Evolutionary conservation across 2,113 vertebrate genomes (phyloP), one percentile per base, ranked within the genome.

Genomic region (Stigmatopora nigra): DNA sequence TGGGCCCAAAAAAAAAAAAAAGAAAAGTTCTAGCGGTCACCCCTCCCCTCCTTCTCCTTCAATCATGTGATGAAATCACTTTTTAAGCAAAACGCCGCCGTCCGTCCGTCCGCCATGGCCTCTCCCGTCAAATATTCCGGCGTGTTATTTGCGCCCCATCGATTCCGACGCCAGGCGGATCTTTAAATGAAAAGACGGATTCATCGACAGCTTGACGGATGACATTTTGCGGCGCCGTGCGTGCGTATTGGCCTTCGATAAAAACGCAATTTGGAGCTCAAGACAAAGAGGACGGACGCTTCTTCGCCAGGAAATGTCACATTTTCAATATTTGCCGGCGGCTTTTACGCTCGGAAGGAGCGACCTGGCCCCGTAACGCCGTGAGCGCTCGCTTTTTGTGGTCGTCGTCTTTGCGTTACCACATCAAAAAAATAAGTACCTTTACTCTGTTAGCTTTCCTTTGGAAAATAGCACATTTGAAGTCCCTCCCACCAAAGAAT

Each of bases 11-110:
- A n/a, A n/a, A n/a, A n/a, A n/a, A n/a, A n/a, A 83, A 86, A 88
- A 31, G 82, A 86, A 88, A 88, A 97, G 96, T 98, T 98, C 95
- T 95, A 97, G 93, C 82, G 68, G 80, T 78, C 83, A 77, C 79
- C 69, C 76, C 76, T 31, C 25, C 46, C 38, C 16, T 25, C 19
- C 4, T n/a, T n/a, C n/a, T n/a, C 31, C 13, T 36, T 52, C 63
- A 45, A 74, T 78, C 69, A 70, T 73, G 79, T 82, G 94, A 97
- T 98, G 93, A 97, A 98, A 97, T 95, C 78, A 86, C 91, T 90
- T 89, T 91, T 92, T 92, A 94, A 93, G 91, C 88, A 91, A 93
- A 93, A 89, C 71, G 69, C 91, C 91, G 91, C 91, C 91, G 88
- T 88, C 91, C 88, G 83, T 87, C 82, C 78, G 70, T 65, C 55